Percentiles rank a stretch among this genome's conserved stretches.
Evolutionary conservation across 2,888 invertebrate genomes (phyloP).

Genomic region (Acanthopleura granulata): DNA sequence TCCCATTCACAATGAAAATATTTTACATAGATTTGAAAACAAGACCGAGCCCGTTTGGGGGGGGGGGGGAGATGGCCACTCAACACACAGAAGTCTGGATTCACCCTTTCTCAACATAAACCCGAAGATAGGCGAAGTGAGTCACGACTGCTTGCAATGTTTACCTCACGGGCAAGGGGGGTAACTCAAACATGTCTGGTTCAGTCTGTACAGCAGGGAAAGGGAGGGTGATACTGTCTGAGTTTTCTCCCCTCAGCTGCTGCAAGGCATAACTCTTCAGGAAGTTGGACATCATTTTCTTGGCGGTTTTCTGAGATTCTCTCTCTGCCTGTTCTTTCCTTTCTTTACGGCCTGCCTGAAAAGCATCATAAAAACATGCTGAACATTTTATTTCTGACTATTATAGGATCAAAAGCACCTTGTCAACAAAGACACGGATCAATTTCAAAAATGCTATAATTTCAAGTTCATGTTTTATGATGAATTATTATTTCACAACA

Average conservation of each 20-base stretch:
- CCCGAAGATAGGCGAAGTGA: too few relatives aligned
- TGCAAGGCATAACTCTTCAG: conserved; percentile 84
- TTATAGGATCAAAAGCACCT: not conserved
- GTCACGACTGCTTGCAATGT: too few relatives aligned
- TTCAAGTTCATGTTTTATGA: too few relatives aligned
- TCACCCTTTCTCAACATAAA: too few relatives aligned
- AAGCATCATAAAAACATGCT: not conserved
- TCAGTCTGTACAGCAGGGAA: conserved; percentile 35
- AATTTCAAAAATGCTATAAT: too few relatives aligned
- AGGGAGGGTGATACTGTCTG: conserved; percentile 16
- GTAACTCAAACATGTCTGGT: conserved; percentile 67
- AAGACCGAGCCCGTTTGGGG: too few relatives aligned
- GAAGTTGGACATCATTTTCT: conserved; percentile 80
- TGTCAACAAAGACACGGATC: too few relatives aligned
- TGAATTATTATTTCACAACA: too few relatives aligned
- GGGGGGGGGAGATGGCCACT: too few relatives aligned
- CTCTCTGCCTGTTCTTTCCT: conserved; percentile 79
- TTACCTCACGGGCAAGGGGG: conserved; percentile 60
- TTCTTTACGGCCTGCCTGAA: conserved; percentile 80
- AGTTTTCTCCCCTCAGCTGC: conserved; percentile 36
- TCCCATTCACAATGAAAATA: too few relatives aligned
- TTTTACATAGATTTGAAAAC: too few relatives aligned
- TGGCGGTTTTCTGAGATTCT: conserved; percentile 81
- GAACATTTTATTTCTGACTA: not conserved
- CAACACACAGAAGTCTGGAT: too few relatives aligned